phyloP scores from a whole-genome alignment of 2,113 vertebrate genomes.

The Silurus meridionalis region DNA sequence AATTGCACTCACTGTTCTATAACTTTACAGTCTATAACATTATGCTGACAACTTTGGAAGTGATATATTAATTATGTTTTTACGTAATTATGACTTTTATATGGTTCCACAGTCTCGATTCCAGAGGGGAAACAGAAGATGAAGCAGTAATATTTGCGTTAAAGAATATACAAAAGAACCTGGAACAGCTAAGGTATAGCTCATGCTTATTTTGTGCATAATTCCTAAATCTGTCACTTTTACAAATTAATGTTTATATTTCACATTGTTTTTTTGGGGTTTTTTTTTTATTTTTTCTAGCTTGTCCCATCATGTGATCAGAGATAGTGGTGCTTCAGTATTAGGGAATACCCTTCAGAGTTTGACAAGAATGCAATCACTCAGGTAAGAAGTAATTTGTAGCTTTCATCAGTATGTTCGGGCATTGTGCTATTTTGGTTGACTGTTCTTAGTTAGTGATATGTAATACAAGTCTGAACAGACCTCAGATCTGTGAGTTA shows the following conservation, averaged over 20 bases:
- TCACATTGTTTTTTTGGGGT: conserved; percentile 5
- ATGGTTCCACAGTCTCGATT: conserved; percentile 58
- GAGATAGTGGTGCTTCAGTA: conserved; percentile 50
- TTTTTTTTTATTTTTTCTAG: conserved; percentile 58
- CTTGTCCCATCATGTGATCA: conserved; percentile 71
- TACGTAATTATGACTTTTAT: not conserved
- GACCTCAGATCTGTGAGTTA: not conserved
- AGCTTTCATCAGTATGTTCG: not conserved
- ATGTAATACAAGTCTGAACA: not conserved
- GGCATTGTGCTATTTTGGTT: not conserved
- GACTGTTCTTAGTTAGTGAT: not conserved
- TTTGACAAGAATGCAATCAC: conserved; percentile 61
- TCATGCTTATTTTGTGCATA: not conserved
- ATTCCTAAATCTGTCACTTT: not conserved
- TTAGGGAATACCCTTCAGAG: conserved; percentile 57
- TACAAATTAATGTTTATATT: not conserved
- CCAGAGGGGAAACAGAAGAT: conserved; percentile 46
- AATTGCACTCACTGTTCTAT: not conserved
- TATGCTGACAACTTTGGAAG: not conserved
- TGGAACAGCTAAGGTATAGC: conserved; percentile 77
- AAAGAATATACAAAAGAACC: conserved; percentile 63
- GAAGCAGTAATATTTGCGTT: conserved; percentile 57
- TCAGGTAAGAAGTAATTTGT: conserved; percentile 67
- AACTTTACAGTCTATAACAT: not conserved
- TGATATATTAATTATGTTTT: too few relatives aligned